Evolutionary conservation across 2,888 invertebrate genomes (phyloP).

Genomic region (Drosophila merina): DNA sequence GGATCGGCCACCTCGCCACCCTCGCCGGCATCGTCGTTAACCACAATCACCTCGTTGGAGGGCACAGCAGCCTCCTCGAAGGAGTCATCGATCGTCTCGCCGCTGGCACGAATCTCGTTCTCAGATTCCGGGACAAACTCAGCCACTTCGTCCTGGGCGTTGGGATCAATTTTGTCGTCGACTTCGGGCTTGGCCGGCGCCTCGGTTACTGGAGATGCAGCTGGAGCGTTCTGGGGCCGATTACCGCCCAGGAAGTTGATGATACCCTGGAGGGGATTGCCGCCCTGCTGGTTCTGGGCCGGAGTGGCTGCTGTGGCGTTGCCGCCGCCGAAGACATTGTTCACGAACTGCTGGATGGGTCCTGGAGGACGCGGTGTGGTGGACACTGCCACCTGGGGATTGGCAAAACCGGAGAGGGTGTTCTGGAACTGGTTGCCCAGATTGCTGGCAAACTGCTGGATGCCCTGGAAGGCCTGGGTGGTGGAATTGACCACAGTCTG

Average conservation of each 20-base stretch:
- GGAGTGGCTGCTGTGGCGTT: constrained; percentile 62
- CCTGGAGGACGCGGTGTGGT: constrained; percentile 80
- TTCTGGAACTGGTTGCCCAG: constrained; percentile 78
- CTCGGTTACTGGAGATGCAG: constrained; percentile 22
- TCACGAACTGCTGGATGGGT: constrained; percentile 80
- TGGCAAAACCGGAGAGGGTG: constrained; percentile 73
- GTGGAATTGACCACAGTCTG: constrained; percentile 75
- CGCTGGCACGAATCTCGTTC: constrained; percentile 77
- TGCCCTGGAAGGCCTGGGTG: constrained; percentile 78
- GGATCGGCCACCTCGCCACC: constrained; percentile 60
- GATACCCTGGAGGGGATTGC: constrained; percentile 79
- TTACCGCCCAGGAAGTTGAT: constrained; percentile 82
- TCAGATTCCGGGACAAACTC: constrained; percentile 49
- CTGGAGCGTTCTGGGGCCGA: constrained; percentile 66
- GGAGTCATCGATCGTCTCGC: constrained; percentile 72
- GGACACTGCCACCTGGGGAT: constrained; percentile 62
- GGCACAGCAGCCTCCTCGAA: constrained; percentile 76
- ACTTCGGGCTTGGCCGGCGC: constrained; percentile 44
- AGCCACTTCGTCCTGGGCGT: constrained; percentile 47
- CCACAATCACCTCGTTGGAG: constrained; percentile 78
- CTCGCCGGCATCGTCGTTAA: constrained; percentile 75
- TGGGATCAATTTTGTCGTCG: constrained; percentile 54
- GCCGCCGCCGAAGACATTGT: constrained; percentile 76
- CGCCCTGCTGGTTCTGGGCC: constrained; percentile 54
- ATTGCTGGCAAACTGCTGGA: constrained; percentile 78